phyloP scores from a whole-genome alignment of 1,140 invertebrate genomes.

The Muscidifurax raptorellus region DNA sequence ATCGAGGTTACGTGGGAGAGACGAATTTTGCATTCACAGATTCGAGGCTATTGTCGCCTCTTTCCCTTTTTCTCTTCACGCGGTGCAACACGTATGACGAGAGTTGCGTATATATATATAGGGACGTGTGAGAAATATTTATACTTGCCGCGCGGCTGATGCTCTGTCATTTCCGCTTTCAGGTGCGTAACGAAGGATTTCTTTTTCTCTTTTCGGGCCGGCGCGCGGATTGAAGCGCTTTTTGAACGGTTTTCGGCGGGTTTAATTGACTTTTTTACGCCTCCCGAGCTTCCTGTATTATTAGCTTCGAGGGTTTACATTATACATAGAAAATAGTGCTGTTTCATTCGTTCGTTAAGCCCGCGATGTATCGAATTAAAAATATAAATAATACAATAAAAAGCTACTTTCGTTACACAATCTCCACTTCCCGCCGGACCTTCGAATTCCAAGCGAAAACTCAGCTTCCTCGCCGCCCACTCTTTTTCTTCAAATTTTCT shows the following conservation, averaged over 20 bases:
- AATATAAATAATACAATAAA: no score
- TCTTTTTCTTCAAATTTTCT: not conserved
- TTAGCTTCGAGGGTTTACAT: not conserved
- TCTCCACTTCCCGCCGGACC: no score
- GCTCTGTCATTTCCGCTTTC: constrained; percentile 46
- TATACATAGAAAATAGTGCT: no score
- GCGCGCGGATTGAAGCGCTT: not conserved
- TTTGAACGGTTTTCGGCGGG: not conserved
- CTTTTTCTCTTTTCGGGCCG: not conserved
- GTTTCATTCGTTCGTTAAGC: not conserved
- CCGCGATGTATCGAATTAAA: no score
- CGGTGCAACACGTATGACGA: constrained; percentile 36
- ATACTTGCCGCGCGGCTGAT: not conserved
- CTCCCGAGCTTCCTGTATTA: not conserved
- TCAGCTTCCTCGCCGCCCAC: no score
- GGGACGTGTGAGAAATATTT: constrained; percentile 47
- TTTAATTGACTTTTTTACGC: not conserved
- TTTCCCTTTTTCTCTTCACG: constrained; percentile 54
- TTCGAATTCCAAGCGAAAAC: not conserved
- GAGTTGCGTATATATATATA: not conserved
- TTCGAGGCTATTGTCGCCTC: constrained; percentile 4
- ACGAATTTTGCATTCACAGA: constrained; percentile 57
- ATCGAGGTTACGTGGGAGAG: constrained; percentile 40
- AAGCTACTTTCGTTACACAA: no score
- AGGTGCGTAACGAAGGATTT: constrained; percentile 16